Percentiles rank a stretch among this genome's conserved stretches.
These are phyloP conservation scores for Petrophora chlorosata DNA, from an alignment of 2,888 invertebrate species.

Conservation along the genomic window DNA sequence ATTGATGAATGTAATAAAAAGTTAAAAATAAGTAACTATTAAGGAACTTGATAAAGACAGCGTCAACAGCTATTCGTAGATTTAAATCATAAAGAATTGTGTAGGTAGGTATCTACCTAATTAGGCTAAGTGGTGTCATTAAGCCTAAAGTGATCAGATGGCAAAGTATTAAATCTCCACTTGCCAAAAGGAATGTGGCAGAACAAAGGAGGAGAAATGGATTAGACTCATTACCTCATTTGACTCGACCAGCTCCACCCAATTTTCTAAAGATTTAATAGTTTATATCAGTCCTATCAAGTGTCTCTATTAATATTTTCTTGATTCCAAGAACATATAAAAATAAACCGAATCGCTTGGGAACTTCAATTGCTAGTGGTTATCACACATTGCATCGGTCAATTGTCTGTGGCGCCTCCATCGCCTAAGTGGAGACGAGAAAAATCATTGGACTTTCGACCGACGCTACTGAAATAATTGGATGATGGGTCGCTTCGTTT, in stretches of 20 bases:
- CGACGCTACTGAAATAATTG: slow-evolving; percentile 9
- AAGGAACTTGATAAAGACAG: too few relatives aligned
- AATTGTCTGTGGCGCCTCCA: slow-evolving; percentile 40
- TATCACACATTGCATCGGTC: slow-evolving; percentile 35
- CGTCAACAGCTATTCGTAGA: too few relatives aligned
- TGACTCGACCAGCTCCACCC: too few relatives aligned
- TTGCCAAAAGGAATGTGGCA: background rate
- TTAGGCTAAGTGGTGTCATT: slow-evolving; percentile 1
- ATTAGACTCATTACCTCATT: too few relatives aligned
- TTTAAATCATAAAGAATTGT: too few relatives aligned
- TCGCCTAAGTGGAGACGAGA: slow-evolving; percentile 22
- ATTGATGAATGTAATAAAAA: too few relatives aligned
- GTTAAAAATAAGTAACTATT: too few relatives aligned
- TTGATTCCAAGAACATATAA: slow-evolving; percentile 4
- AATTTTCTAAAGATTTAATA: too few relatives aligned
- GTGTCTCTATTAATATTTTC: too few relatives aligned
- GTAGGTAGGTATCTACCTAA: background rate
- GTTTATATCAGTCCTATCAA: too few relatives aligned
- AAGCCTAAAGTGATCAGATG: background rate
- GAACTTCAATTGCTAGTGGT: slow-evolving; percentile 21
- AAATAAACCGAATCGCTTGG: slow-evolving; percentile 6
- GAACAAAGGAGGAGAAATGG: background rate
- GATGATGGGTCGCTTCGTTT: background rate
- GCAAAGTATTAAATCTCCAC: background rate
- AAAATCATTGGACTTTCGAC: slow-evolving; percentile 38